Base-by-base conservation (phyloP, 2,113 vertebrate species). In the Ceyx margarethae region DNA sequence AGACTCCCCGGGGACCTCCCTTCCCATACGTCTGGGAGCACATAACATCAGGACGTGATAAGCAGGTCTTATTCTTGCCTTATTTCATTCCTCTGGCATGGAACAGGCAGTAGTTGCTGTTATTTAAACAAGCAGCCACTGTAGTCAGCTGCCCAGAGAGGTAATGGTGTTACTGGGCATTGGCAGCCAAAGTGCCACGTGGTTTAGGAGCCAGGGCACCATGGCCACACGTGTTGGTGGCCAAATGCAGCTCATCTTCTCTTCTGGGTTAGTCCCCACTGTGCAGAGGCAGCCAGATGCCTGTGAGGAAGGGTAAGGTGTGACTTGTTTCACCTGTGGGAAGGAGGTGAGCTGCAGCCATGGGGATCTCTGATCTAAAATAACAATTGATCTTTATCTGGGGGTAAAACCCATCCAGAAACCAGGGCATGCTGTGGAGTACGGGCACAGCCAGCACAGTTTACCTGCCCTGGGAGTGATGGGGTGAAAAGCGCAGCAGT, bases 11-110 rank as follows among this genome's bases (percentile, higher is more conserved):
- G 15, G 33, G 67, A 85, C 64, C 37, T 85, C 43, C 62, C 2
- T 2, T 40, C 37, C 48, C 2, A 0, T 25, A 5, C 1, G 1
- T 31, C 71, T n/a, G 43, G 31, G 37, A 89, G 48, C 69, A 67
- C 0, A 0, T 18, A 62, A 37, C 4, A 1, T 37, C 57, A 31
- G 0, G 0, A 48, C 3, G 4, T 0, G 50, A 60, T 13, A 35
- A 75, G 48, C 35, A 53, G 53, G 53, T 58, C 46, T 77, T 37
- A 37, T 37, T 46, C 76, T 77, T 35, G 43, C 62, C n/a, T 75
- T 12, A 3, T 12, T 60, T 51, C 62, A 4, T 29, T 83, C 31
- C 68, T 48, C 48, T 14, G 7, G 64, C 19, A 19, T 1, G 9
- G 71, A 40, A 19, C n/a, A 40, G 68, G 60, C 43, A 18, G 40